Conservation (phyloP, 2,113 vertebrate species). For the Xenopus tropicalis region DNA sequence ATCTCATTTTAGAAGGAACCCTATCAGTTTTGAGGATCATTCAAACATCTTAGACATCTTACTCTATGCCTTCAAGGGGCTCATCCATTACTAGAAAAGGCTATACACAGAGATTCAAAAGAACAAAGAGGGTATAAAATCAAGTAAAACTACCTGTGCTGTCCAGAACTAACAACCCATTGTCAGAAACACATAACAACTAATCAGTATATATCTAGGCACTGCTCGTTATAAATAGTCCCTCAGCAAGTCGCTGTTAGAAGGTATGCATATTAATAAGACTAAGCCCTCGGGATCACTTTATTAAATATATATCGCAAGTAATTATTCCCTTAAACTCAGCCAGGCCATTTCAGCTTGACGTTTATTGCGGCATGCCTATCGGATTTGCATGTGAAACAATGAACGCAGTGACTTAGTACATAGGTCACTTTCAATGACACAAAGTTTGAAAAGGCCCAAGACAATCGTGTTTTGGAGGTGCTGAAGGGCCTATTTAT, state of each 20-base stretch:
- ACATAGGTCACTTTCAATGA: conserved; percentile 17
- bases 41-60: no score
- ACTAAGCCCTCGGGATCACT: conserved; percentile 17
- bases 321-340: conserved; percentile 31
- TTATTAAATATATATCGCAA: conserved; percentile 24
- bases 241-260: not conserved
- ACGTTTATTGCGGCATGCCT: not conserved
- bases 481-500: no score
- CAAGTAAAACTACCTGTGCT: not conserved
- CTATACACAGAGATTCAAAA: not conserved
- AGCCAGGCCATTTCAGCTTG: conserved; percentile 8
- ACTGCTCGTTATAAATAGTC: not conserved
- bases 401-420: not conserved
- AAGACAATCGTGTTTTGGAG: no score
- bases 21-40: no score
- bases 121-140: no score
- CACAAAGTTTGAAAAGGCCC: no score
- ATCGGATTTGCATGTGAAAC: conserved; percentile 24
- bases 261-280: conserved; percentile 23
- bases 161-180: not conserved
- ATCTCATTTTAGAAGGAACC: no score
- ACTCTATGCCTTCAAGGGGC: no score
- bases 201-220: conserved; percentile 4
- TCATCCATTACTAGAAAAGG: not conserved
- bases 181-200: not conserved